phyloP scores from a whole-genome alignment of 2,113 vertebrate species.

The Antidorcas marsupialis region DNA sequence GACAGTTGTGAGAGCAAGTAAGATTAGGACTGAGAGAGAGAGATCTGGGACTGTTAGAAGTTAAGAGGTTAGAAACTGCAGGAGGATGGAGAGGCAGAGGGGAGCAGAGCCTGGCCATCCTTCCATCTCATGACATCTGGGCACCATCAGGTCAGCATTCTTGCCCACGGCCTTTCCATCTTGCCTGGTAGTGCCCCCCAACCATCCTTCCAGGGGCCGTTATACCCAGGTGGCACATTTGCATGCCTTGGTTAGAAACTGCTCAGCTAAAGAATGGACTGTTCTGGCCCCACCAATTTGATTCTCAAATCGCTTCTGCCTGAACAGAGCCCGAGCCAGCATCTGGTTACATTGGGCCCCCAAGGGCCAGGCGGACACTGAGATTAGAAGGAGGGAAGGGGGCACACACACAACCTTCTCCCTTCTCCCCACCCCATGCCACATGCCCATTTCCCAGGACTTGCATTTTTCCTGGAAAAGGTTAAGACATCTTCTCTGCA shows the following conservation, averaged over 20 bases:
- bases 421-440: too few relatives aligned
- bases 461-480: background rate
- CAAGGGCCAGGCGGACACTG: background rate
- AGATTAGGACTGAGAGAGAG: background rate
- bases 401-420: accelerated
- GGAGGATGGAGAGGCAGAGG: background rate
- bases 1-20: background rate
- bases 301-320: constrained; percentile 45
- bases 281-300: background rate
- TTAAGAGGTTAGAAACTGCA: background rate
- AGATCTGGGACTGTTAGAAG: background rate
- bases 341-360: background rate
- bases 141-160: background rate
- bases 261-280: constrained; percentile 43
- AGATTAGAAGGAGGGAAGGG: background rate
- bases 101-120: background rate
- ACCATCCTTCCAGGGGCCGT: background rate
- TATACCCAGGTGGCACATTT: background rate
- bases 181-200: background rate
- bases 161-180: background rate
- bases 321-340: background rate
- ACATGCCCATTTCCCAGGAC: background rate
- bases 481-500: background rate
- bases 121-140: background rate
- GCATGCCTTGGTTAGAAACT: background rate